Evolutionary conservation across 53 echinoderm and acorn worm species (phyloP), one percentile per base, ranked within the genome.

Genomic region (Holothuria scabra): DNA sequence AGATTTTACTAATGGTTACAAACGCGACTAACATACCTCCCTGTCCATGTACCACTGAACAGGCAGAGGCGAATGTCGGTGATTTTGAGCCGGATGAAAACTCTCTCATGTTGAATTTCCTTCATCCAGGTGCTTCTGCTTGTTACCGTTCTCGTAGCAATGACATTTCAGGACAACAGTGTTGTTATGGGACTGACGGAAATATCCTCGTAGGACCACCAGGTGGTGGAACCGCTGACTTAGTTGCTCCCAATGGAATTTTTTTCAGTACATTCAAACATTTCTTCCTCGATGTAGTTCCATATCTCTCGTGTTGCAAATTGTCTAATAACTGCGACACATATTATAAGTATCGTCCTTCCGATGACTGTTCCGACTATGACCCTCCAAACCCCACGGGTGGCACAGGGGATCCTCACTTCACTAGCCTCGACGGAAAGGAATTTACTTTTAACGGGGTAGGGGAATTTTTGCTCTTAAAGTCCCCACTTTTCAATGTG

Each of bases 361-460:
- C 90, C 13, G 90, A 90, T 83, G 90, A 90, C 25, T 90, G 90
- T 32, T 87, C 87, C 5, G 59, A 59, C 34, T 90, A 90, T 59
- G 65, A 65, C 1, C 90, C 90, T 32, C 90, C 87, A 56, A 66
- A 57, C 41, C 83, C 90, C 3, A 86, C 87, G 21, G 59, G 65
- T 31, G 87, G 90, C 21, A 83, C 61, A 3, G 90, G 90, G 28
- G 90, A 90, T 67, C 90, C 90, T 30, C 90, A 90, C 74, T 38
- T 90, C 1, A 86, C 81, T 37, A 90, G 64, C 82, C 66, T 90
- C 6, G 90, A 90, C 46, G 79, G 87, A 10, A 74, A 67, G 23
- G 70, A 83, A 58, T 86, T 87, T 22, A 90, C 90, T 6, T 90
- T 90, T 58, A 90, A 90, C 31, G 90, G 90, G 65, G 90, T 84